Percentiles rank a stretch among this genome's conserved stretches.
Evolutionary conservation across 2,888 invertebrate genomes (phyloP).

Genomic region (Hypsopygia costalis): DNA sequence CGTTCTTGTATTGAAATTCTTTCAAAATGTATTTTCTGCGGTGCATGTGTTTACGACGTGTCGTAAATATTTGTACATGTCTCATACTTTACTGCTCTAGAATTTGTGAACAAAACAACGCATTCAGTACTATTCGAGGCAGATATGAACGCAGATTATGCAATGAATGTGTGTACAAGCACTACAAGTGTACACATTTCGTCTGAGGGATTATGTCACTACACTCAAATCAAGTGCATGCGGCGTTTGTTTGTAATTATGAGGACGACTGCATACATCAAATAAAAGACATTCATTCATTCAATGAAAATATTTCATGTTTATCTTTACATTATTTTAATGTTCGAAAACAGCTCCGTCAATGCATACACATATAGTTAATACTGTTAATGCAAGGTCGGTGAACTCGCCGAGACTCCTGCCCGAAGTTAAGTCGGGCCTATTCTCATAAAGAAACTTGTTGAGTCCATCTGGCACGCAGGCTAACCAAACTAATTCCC

Average conservation of each 20-base stretch:
- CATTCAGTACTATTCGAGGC: background rate
- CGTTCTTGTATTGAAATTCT: constrained; percentile 14
- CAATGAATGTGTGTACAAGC: constrained; percentile 23
- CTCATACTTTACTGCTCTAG: constrained; percentile 13
- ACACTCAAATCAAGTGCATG: constrained; percentile 20
- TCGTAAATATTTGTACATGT: constrained; percentile 17
- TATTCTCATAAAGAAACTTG: constrained; percentile 50
- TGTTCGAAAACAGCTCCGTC: background rate
- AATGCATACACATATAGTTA: constrained; percentile 7
- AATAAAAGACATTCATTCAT: background rate
- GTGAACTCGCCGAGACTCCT: constrained; percentile 14
- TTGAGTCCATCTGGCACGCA: constrained; percentile 67
- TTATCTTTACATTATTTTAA: background rate
- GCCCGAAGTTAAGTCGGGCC: constrained; percentile 18
- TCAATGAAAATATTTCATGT: background rate
- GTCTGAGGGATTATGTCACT: constrained; percentile 23
- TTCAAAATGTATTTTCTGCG: constrained; percentile 16
- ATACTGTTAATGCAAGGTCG: constrained; percentile 12
- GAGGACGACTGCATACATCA: background rate
- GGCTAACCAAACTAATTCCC: constrained; percentile 56
- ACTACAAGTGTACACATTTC: constrained; percentile 18
- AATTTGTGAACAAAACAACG: constrained; percentile 11
- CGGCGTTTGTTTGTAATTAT: constrained; percentile 22
- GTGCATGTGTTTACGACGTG: constrained; percentile 17
- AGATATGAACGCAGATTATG: constrained; percentile 6